Base-by-base conservation (phyloP, 2,113 vertebrate genomes). In the Ia io region DNA sequence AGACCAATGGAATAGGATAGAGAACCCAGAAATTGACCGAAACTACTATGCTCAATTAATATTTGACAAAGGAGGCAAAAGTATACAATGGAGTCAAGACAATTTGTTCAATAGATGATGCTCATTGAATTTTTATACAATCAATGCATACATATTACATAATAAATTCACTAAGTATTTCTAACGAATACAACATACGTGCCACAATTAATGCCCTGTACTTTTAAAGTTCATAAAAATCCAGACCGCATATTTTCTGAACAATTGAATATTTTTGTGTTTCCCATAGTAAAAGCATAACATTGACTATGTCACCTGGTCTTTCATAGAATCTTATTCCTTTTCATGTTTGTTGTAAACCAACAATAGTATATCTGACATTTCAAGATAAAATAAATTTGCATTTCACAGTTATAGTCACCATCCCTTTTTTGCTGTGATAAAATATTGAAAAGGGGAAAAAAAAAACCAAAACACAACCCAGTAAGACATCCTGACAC, bases 311-410 rank as follows among this genome's bases (percentile, higher is more conserved):
- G 18, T 84, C 90, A 91, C 94, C 20, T 30, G 18, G 35, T 82
- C 9, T 25, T 89, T 95, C 40, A 82, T 40, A 93, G 42, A 82
- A 77, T 76, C 35, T 42, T 83, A 85, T 84, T 67, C 6, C 11
- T 83, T 93, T 93, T 92, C 78, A 30, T 92, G 9, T 85, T 69
- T 78, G 8, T 74, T 65, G 70, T 71, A 92, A 85, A 65, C 28
- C 44, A 82, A 96, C 53, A 91, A 89, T 79, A 91, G 40, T 79
- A 17, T 69, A 78, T 84, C 42, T 94, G 80, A 88, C 61, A 88
- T 80, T 83, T 93, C 4, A 42, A 95, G 91, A 93, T 73, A 90
- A 97, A 95, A 86, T 76, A 79, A 88, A 95, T 94, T 84, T 97
- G 51, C 74, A 91, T 96, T 97, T 96, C 40, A 65, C 76, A 94